Conservation (phyloP, 2,888 invertebrate species). For the Mythimna impura region DNA sequence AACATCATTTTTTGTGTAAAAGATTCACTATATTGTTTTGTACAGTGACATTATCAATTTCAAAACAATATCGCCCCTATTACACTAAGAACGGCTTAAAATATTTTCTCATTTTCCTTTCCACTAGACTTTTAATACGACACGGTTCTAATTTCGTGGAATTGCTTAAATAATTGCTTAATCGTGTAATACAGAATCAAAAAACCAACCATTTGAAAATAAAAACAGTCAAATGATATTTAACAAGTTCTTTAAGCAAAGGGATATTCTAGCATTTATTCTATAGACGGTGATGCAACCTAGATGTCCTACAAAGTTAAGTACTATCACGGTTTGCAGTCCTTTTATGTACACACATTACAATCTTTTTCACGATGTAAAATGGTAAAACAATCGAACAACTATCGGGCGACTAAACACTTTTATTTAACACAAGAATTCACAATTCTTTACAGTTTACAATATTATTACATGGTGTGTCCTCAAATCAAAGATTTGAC, state of each 20-base stretch:
- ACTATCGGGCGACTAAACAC: conserved; percentile 47
- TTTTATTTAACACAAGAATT: conserved; percentile 62
- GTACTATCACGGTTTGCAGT: conserved; percentile 87
- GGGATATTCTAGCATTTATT: conserved; percentile 76
- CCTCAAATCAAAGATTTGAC: conserved; percentile 40
- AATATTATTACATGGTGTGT: conserved; percentile 28
- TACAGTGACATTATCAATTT: conserved; percentile 79
- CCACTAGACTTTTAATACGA: conserved; percentile 74
- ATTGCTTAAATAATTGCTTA: conserved; percentile 70
- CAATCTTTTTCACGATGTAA: conserved; percentile 50
- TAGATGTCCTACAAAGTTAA: conserved; percentile 78
- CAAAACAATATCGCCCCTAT: conserved; percentile 86
- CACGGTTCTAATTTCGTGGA: conserved; percentile 73
- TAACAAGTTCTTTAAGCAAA: conserved; percentile 63
- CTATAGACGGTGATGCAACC: conserved; percentile 72
- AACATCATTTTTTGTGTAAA: conserved; percentile 81
- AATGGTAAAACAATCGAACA: conserved; percentile 56
- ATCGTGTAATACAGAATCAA: conserved; percentile 57
- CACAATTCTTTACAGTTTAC: conserved; percentile 58
- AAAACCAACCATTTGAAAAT: conserved; percentile 56
- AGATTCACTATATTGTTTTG: conserved; percentile 89
- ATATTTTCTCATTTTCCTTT: conserved; percentile 73
- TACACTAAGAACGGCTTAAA: conserved; percentile 80
- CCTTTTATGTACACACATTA: conserved; percentile 74
- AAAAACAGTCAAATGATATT: conserved; percentile 56